A percentile compares a stretch with the other conserved stretches of the same genome.
phyloP scores from a whole-genome alignment of 92 coral and sea anemone genomes.

The Palythoa grandiflora region DNA sequence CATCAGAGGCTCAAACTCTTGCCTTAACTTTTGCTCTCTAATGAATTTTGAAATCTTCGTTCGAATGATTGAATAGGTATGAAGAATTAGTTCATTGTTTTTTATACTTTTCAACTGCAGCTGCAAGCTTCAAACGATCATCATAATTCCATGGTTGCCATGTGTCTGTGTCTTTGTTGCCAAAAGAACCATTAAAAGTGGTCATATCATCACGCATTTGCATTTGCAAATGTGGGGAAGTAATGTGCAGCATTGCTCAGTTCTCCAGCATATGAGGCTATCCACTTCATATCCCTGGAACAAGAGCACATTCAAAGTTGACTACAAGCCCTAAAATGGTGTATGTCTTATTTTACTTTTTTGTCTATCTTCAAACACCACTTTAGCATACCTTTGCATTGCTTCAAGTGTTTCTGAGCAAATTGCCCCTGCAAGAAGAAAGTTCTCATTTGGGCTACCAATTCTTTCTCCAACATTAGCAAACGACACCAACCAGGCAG shows the following conservation, averaged over 20 bases:
- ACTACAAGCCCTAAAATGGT: constrained; percentile 38
- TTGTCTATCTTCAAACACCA: constrained; percentile 45
- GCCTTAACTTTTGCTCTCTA: constrained; percentile 50
- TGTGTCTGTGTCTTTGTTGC: constrained; percentile 49
- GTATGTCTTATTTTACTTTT: constrained; percentile 36
- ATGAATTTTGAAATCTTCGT: constrained; percentile 46
- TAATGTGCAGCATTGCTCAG: constrained; percentile 63
- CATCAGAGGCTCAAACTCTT: constrained; percentile 55
- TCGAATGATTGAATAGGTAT: constrained; percentile 47
- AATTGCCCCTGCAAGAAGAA: constrained; percentile 35
- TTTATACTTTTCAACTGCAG: constrained; percentile 52
- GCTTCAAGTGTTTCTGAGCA: constrained; percentile 52
- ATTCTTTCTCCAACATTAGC: constrained; percentile 4
- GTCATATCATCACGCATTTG: constrained; percentile 48
- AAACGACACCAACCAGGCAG: constrained; percentile 9
- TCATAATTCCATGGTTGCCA: constrained; percentile 68
- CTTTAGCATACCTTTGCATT: constrained; percentile 58
- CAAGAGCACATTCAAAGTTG: constrained; percentile 35
- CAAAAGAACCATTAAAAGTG: constrained; percentile 51
- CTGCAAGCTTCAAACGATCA: constrained; percentile 62
- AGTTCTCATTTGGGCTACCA: neutral
- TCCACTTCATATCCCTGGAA: constrained; percentile 64
- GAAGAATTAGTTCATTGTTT: constrained; percentile 48
- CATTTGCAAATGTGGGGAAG: constrained; percentile 66
- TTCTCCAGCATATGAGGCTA: constrained; percentile 61